These are phyloP conservation scores for Notodromas monacha DNA, from an alignment of 2,888 invertebrate species.

Conservation along the genomic window DNA sequence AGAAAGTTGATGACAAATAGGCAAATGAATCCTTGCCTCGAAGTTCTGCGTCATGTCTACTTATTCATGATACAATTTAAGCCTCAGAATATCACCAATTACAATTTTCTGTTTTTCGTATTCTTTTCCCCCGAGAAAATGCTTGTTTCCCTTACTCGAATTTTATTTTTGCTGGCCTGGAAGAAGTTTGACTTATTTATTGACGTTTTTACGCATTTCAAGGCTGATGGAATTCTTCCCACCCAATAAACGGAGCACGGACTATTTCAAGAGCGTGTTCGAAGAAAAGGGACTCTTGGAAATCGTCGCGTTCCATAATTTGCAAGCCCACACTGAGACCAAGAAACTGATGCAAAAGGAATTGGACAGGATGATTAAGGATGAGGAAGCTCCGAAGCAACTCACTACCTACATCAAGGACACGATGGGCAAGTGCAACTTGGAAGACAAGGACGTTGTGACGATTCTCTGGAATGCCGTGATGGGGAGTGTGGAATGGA, in stretches of 20 bases:
- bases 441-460: conserved; percentile 66
- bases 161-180: not conserved
- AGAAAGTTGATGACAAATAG: no score
- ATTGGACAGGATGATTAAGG: conserved; percentile 50
- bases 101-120: no score
- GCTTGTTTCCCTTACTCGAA: no score
- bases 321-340: conserved; percentile 34
- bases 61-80: no score
- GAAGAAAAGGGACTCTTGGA: conserved; percentile 42
- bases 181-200: conserved; percentile 2
- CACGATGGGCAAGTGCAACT: conserved; percentile 41
- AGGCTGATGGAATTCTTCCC: conserved; percentile 78
- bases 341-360: conserved; percentile 38
- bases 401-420: conserved; percentile 54
- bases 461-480: conserved; percentile 71
- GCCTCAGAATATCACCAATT: no score
- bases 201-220: conserved; percentile 11
- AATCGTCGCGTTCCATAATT: conserved; percentile 24
- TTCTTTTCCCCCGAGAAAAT: no score
- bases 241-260: conserved; percentile 64
- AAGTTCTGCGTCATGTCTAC: no score
- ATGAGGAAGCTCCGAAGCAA: conserved; percentile 53
- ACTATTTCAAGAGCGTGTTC: conserved; percentile 45
- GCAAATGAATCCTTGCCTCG: no score
- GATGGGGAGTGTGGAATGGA: conserved; percentile 88